These are phyloP conservation scores for Drosophila cognata DNA, from an alignment of 2,888 invertebrate genomes.

Conservation along the genomic window DNA sequence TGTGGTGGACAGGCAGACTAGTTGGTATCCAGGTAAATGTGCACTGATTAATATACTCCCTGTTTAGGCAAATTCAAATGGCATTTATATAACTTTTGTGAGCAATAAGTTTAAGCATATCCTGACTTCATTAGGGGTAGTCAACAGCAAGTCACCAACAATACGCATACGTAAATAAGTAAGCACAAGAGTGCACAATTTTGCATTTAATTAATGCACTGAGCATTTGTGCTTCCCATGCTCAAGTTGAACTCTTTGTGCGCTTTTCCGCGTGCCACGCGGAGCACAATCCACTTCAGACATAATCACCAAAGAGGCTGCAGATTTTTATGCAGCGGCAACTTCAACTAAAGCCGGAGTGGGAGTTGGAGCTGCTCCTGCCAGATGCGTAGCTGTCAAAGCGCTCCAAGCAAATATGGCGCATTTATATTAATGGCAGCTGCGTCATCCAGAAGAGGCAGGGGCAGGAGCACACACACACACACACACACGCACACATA, in stretches of 20 bases:
- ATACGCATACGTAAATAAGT: slow-evolving; percentile 5
- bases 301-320: slow-evolving; percentile 54
- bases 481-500: neutral
- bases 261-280: slow-evolving; percentile 29
- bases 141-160: slow-evolving; percentile 12
- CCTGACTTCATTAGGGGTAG: slow-evolving; percentile 11
- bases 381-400: slow-evolving; percentile 62
- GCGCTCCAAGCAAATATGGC: slow-evolving; percentile 67
- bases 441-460: neutral
- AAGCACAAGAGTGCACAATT: slow-evolving; percentile 33
- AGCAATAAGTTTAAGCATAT: slow-evolving; percentile 12
- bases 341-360: neutral
- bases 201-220: slow-evolving; percentile 70
- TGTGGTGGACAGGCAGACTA: neutral
- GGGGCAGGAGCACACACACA: neutral
- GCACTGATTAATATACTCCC: neutral
- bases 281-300: slow-evolving; percentile 62
- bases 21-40: neutral
- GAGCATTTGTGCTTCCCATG: slow-evolving; percentile 49
- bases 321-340: neutral
- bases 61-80: neutral
- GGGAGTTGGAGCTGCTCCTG: neutral
- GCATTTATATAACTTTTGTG: neutral
- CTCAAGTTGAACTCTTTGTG: slow-evolving; percentile 55
- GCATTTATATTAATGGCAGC: slow-evolving; percentile 67